phyloP scores from a whole-genome alignment of 2,888 invertebrate genomes.

The Teleiodes luculella region DNA sequence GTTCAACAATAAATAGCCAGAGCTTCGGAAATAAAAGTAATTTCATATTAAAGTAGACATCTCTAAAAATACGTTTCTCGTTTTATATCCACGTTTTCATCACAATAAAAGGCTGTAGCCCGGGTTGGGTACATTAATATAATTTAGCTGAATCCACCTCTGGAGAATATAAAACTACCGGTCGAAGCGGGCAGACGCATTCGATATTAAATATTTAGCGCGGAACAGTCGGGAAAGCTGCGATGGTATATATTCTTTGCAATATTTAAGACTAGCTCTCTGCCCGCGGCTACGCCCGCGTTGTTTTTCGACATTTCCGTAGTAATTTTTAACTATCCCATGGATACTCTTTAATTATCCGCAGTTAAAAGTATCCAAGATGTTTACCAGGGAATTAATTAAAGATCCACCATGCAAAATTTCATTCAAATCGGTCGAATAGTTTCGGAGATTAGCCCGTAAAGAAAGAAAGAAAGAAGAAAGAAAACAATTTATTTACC shows the following conservation, averaged over 20 bases:
- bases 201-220: constrained; percentile 46
- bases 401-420: no score
- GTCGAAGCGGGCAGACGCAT: constrained; percentile 43
- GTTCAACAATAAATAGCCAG: no score
- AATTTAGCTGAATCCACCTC: constrained; percentile 12
- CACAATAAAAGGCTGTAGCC: constrained; percentile 8
- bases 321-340: no score
- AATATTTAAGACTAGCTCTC: background rate
- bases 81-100: constrained; percentile 8
- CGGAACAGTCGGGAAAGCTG: constrained; percentile 10
- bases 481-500: no score
- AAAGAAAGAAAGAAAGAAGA: no score
- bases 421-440: no score
- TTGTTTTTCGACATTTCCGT: no score
- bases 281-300: no score
- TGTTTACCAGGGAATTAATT: no score
- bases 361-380: no score
- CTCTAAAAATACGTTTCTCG: background rate
- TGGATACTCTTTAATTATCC: no score
- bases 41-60: background rate
- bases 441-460: no score
- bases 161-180: constrained; percentile 12
- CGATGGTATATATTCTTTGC: background rate
- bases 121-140: constrained; percentile 8
- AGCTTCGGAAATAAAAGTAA: background rate